Conservation (phyloP, 2,113 vertebrate genomes). For the Callipepla squamata region DNA sequence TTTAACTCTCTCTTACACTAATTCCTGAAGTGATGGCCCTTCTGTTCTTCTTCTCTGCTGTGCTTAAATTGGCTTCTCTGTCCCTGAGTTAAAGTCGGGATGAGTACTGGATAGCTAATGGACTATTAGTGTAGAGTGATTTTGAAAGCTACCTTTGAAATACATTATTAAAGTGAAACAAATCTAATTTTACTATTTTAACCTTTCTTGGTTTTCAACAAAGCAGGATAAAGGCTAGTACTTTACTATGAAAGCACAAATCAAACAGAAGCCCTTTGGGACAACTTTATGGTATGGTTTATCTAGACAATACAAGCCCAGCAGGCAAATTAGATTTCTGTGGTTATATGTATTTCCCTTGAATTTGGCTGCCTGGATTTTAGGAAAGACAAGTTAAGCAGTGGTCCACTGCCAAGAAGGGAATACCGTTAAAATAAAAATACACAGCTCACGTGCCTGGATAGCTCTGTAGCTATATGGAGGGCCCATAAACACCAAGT, state of each 20-base stretch:
- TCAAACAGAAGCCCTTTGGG: not conserved
- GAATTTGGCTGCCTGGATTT: not conserved
- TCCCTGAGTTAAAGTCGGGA: not conserved
- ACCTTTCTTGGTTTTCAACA: not conserved
- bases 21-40: not conserved
- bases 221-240: not conserved
- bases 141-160: slow-evolving; percentile 51
- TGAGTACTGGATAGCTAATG: not conserved
- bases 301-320: not conserved
- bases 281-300: not conserved
- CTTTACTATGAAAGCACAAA: not conserved
- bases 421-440: not conserved
- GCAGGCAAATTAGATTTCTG: not conserved
- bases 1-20: not conserved
- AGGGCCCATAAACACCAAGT: not conserved
- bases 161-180: not conserved
- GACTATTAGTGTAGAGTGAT: not conserved
- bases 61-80: not conserved
- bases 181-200: slow-evolving; percentile 9
- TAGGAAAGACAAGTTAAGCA: not conserved
- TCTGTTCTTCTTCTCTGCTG: not conserved
- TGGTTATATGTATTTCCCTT: not conserved
- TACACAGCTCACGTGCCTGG: not conserved
- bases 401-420: not conserved
- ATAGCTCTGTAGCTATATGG: not conserved